phyloP scores from a whole-genome alignment of 2,888 invertebrate genomes.

The Volucella bombylans region DNA sequence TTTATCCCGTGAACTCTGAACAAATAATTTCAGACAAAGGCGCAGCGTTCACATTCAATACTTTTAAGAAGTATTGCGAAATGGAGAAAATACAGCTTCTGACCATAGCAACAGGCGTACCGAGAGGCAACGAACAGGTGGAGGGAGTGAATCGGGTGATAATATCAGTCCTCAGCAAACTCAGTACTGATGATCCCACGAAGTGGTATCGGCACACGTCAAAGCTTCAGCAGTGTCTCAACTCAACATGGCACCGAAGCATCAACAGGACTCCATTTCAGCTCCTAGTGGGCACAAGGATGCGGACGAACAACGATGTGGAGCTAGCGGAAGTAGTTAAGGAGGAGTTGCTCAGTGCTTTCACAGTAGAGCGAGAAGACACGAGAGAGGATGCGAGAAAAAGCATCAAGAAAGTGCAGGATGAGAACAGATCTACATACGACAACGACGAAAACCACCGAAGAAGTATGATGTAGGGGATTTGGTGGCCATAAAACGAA shows the following conservation, averaged over 20 bases:
- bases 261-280: too few species aligned
- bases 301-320: neutral
- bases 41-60: neutral
- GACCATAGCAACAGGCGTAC: neutral
- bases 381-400: neutral
- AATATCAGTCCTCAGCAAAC: too few species aligned
- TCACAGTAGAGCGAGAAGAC: too few species aligned
- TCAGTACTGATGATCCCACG: too few species aligned
- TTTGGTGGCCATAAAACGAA: neutral
- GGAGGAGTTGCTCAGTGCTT: too few species aligned
- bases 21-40: constrained; percentile 16
- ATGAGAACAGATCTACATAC: neutral
- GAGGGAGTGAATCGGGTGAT: neutral
- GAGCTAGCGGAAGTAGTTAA: neutral
- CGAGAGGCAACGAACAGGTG: neutral
- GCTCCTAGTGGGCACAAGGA: neutral
- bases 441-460: neutral
- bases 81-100: neutral
- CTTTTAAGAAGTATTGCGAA: constrained; percentile 17
- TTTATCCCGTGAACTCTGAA: constrained; percentile 13
- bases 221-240: neutral
- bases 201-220: neutral
- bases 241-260: too few species aligned
- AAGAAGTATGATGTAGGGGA: neutral
- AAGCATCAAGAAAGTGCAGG: neutral